Base-by-base conservation (phyloP, 2,113 vertebrate genomes). In the Poeciliopsis prolifica region DNA sequence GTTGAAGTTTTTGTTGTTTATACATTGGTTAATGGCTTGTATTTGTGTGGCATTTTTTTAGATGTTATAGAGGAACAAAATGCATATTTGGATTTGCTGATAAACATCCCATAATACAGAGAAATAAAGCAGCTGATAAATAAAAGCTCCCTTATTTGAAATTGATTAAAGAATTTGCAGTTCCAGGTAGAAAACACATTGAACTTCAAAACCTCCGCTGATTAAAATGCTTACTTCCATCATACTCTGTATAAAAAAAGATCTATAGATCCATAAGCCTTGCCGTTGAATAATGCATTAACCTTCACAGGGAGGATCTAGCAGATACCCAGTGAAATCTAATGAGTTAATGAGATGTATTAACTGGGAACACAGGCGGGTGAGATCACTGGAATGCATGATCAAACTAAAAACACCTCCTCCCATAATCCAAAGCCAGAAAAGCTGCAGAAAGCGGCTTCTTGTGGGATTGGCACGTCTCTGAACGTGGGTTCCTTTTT, bases 381-480 rank as follows among this genome's bases (percentile, higher is more conserved):
- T 66, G 61, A 81, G 68, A 79, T 82, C 68, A 78, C 37, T 63
- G 61, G 48, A 61, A 60, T 29, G 65, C 54, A 62, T 83, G 85
- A 93, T 91, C 84, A 78, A 82, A 79, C 72, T 77, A 12, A 85
- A 84, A 72, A 72, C 72, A 71, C 67, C 79, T 82, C 72, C 44
- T 75, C 77, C 73, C 72, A 77, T 86, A 85, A 91, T 86, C 80
- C 15, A 65, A 79, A 78, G 63, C 75, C 75, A 74, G 65, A 84
- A 58, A 42, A 67, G 72, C 24, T 58, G 51, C 58, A 60, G 78
- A n/a, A 79, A 80, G 76, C 70, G 58, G 61, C 42, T 48, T 67
- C 85, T 82, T 86, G 37, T 77, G 85, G 72, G 87, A 90, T 85
- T 86, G 75, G 68, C 82, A 89, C 73, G 84, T 87, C 67, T 82